Evolutionary conservation across 92 coral and sea anemone genomes (phyloP), one percentile per base, ranked within the genome.

Genomic region (Hydrozoanthus gracilis): DNA sequence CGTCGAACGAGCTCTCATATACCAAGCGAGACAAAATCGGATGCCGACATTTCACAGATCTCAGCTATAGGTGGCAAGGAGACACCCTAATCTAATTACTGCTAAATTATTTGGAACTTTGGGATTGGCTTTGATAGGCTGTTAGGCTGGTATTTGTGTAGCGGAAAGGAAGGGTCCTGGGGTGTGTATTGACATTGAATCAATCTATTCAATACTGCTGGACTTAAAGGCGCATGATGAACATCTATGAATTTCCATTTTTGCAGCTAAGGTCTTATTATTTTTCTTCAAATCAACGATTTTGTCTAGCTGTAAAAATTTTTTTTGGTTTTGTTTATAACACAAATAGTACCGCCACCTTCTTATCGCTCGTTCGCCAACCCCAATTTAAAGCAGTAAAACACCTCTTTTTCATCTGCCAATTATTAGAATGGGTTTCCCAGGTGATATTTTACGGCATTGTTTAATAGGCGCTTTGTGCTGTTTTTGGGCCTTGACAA

Each of bases 21-120:
- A 51, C 73, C 85, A 80, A 15, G 52, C 44, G 46, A 73, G 77
- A 46, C 55, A 4, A 51, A 15, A 76, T 44, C 11, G 48, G 60
- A 65, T 80, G 44, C 85, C 85, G 85, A 80, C 85, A 80, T 64
- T 80, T 80, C 85, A 80, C 85, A 80, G 85, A 65, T 65, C 73
- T 64, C 85, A 80, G 74, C 85, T 80, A 64, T 80, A 80, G 85
- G 85, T 80, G 85, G 85, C 69, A 80, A 80, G 65, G 39, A 45
- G 65, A 47, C 65, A 64, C 73, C 18, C 8, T 80, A 80, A 80
- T 80, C 85, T 65, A 80, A 80, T 80, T 80, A 80, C 27, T 64
- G 48, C 18, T 27, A 49, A 80, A 80, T 80, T 80, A 61, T 64
- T 80, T 18, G 39, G 73, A 64, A 10, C 56, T 80, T 10, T 80